Percentiles rank a stretch among this genome's conserved stretches.
These are phyloP conservation scores for Apodemia mormo DNA, from an alignment of 2,888 invertebrate species.

Conservation along the genomic window DNA sequence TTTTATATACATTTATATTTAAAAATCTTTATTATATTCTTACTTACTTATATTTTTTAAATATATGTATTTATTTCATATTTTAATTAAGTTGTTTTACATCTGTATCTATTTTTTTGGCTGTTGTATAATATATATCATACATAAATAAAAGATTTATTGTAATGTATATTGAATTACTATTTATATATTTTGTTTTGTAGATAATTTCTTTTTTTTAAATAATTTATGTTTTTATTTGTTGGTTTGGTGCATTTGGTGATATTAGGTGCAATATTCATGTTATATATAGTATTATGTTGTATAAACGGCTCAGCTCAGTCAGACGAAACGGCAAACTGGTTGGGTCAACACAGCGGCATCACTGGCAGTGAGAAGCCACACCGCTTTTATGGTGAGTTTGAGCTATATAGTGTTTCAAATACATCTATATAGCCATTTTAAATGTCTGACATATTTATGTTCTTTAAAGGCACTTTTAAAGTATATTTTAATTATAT, in stretches of 20 bases:
- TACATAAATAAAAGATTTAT: no score
- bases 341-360: constrained; percentile 72
- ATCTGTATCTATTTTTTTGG: constrained; percentile 1
- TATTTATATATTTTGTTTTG: constrained; percentile 27
- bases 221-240: constrained; percentile 73
- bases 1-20: no score
- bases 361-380: constrained; percentile 63
- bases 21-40: no score
- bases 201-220: constrained; percentile 50
- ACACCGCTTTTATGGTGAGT: constrained; percentile 79
- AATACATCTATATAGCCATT: neutral
- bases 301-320: constrained; percentile 80
- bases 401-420: neutral
- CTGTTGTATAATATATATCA: neutral
- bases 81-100: neutral
- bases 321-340: constrained; percentile 75
- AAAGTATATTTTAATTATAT: neutral
- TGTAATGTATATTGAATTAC: neutral
- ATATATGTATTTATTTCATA: neutral
- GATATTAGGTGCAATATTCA: constrained; percentile 78
- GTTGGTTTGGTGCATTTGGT: constrained; percentile 75
- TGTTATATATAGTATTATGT: constrained; percentile 81
- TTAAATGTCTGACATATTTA: neutral
- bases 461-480: neutral
- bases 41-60: no score